Evolutionary conservation across 2,113 vertebrate species (phyloP).

Genomic region (Laticauda laticaudata): DNA sequence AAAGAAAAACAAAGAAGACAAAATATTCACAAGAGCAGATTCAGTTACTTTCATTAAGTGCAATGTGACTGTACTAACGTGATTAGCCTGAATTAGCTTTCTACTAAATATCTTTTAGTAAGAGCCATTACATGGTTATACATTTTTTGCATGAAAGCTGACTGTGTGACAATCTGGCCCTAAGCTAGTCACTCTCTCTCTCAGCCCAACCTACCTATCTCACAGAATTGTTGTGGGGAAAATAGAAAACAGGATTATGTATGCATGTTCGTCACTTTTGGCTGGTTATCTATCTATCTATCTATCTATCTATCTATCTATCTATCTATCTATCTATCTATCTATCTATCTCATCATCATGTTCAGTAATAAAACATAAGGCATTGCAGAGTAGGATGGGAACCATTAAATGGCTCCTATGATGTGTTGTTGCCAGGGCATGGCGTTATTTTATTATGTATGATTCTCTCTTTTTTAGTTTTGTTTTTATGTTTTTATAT

Average conservation of each 20-base stretch:
- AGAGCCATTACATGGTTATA: background rate
- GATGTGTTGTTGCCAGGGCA: no score
- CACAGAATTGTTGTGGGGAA: background rate
- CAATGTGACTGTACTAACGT: background rate
- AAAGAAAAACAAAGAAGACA: conserved; percentile 47
- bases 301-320: no score
- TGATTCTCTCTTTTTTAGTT: no score
- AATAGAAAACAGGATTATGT: background rate
- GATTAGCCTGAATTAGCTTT: background rate
- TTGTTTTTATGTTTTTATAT: no score
- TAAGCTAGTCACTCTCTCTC: background rate
- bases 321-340: no score
- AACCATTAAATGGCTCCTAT: no score
- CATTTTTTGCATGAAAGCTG: background rate
- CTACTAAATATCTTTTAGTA: background rate
- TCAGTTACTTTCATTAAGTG: accelerated
- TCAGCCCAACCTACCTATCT: background rate
- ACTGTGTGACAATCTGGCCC: background rate
- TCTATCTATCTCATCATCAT: background rate
- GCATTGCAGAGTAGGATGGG: no score
- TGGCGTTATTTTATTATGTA: no score
- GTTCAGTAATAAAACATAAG: background rate
- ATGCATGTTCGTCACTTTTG: background rate
- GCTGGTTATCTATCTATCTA: background rate
- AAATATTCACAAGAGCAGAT: background rate